Evolutionary conservation across 2,113 vertebrate genomes (phyloP).

Genomic region (Spheniscus mendiculus): DNA sequence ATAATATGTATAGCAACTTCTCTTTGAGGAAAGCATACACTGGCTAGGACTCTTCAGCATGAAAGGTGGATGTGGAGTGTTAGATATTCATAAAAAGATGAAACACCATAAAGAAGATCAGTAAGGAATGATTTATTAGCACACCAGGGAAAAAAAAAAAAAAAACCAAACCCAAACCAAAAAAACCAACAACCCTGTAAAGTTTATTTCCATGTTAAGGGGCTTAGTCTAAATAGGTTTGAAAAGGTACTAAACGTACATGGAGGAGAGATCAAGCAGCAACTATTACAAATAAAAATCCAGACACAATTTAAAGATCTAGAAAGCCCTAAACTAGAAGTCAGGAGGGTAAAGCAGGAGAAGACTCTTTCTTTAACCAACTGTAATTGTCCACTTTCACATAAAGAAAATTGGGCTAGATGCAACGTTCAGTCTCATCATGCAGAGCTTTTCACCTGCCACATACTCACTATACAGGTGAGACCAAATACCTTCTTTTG

Average conservation of each 20-base stretch:
- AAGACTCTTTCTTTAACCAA: background rate
- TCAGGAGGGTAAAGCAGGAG: background rate
- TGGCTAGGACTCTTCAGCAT: background rate
- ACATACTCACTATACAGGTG: background rate
- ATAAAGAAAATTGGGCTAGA: background rate
- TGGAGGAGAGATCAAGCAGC: background rate
- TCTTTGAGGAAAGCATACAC: background rate
- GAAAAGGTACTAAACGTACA: background rate
- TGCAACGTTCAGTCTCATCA: background rate
- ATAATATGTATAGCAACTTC: background rate
- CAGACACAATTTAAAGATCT: background rate
- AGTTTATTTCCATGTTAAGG: background rate
- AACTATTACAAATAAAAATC: background rate
- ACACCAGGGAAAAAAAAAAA: background rate
- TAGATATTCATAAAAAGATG: background rate
- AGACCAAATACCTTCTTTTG: background rate
- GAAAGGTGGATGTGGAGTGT: background rate
- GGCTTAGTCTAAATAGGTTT: background rate
- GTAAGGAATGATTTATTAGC: background rate
- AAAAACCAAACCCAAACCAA: background rate
- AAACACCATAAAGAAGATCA: background rate
- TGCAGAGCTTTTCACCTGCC: background rate
- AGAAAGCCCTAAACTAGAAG: background rate
- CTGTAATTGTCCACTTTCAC: background rate
- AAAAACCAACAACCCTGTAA: background rate